Evolutionary conservation across 2,113 vertebrate genomes (phyloP).

Genomic region (Grus americana): DNA sequence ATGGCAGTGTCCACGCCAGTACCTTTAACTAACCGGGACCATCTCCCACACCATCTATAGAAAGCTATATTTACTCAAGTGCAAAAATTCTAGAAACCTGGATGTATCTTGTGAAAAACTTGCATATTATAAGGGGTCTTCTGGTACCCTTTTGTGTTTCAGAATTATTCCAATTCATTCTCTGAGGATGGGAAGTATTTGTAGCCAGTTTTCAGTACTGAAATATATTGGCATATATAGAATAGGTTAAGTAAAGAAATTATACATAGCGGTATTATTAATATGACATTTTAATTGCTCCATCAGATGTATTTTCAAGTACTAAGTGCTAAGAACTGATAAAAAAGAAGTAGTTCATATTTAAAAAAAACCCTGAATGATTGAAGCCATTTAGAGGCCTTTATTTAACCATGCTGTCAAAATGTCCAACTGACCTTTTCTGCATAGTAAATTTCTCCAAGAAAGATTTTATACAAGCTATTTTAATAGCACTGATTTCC

Average conservation of each 20-base stretch:
- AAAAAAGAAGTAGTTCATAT: neutral
- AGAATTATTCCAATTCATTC: neutral
- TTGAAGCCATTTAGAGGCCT: neutral
- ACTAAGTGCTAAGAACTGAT: neutral
- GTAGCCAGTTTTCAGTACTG: neutral
- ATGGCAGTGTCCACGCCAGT: neutral
- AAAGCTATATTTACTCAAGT: neutral
- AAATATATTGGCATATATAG: neutral
- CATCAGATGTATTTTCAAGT: neutral
- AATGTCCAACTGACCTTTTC: slow-evolving; percentile 52
- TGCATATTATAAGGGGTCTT: neutral
- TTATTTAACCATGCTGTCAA: slow-evolving; percentile 28
- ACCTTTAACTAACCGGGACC: neutral
- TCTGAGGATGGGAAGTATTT: neutral
- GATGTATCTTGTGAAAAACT: neutral
- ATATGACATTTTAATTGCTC: slow-evolving; percentile 47
- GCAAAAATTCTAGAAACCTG: neutral
- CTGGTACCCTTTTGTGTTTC: neutral
- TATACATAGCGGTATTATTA: neutral
- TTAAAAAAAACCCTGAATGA: neutral
- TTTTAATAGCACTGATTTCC: neutral
- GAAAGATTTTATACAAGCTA: neutral
- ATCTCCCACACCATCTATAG: rapidly evolving
- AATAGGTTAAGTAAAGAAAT: neutral
- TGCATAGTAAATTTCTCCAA: neutral